Base-by-base conservation (phyloP, 2,888 invertebrate species). In the Caenorhabditis sp. region DNA sequence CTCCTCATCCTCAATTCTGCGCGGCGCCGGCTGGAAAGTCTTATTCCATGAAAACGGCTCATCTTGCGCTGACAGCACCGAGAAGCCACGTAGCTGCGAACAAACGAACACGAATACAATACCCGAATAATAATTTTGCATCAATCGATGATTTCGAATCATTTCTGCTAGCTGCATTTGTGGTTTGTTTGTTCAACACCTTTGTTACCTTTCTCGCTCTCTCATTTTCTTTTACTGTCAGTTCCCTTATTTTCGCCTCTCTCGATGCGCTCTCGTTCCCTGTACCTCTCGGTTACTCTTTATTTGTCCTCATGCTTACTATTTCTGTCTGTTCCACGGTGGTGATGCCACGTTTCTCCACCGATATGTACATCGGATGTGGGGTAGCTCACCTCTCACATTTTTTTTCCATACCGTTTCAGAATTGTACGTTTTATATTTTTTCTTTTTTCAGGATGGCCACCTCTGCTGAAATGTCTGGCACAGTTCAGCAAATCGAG, bases 401-500 rank as follows among this genome's bases (percentile, higher is more conserved):
- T 12, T 54, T 54, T 12, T 8, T 16, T 1, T 2, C 12, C 5
- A 12, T 28, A 44, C 58, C 28, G 22, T 24, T n/a, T n/a, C n/a
- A n/a, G n/a, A n/a, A n/a, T n/a, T n/a, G n/a, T 41, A n/a, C 26
- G 7, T 8, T 56, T 38, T 0, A 24, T 24, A 12, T 10, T 38
- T 26, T 49, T 12, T 41, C 54, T 63, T 74, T 38, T 82, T 82
- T 26, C 70, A 80, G 83, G 69, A 84, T 84, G 84, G 75, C 84
- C 63, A 82, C 66, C 24, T 59, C 80, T 44, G 74, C 77, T 73
- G 84, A 84, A 54, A 84, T 84, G 75, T 75, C 80, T 35, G 75
- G 75, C 44, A 76, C 84, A 66, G 75, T 84, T 76, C 84, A 84
- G 66, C 80, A 80, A 64, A 73, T 80, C 19, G 84, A 84, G 54